Base-by-base conservation (phyloP, 2,888 invertebrate genomes). In the Eueremaeus valkanovi region DNA sequence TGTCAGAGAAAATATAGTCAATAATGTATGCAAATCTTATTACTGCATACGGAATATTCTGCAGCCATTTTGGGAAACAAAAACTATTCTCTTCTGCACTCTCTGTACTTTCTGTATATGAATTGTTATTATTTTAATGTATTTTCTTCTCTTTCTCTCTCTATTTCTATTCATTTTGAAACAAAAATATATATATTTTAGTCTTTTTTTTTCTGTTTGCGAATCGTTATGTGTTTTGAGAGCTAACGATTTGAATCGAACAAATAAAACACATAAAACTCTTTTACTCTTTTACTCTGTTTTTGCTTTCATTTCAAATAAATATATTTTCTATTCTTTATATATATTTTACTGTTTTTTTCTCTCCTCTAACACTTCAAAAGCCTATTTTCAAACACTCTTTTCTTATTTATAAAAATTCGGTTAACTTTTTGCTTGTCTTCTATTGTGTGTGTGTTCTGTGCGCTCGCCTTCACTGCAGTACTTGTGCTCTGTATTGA, bases 51-150 rank as follows among this genome's bases (percentile, higher is more conserved):
- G 51, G n/a, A 11, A 5, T n/a, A 51, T 51, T 51, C 21, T 16
- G n/a, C n/a, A 51, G 51, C 51, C 51, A 51, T 51, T 51, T 51
- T 51, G 51, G 21, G n/a, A 51, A n/a, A n/a, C 21, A 45, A n/a
- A n/a, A 36, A 36, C n/a, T 51, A 51, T 51, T 51, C 51, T n/a
- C n/a, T n/a, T n/a, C n/a, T n/a, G n/a, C n/a, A n/a, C n/a, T n/a
- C n/a, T n/a, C n/a, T n/a, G n/a, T n/a, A n/a, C n/a, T n/a, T n/a
- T n/a, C n/a, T n/a, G n/a, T n/a, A 51, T 51, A 51, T 1, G 21
- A 51, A 51, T 51, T 16, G 51, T 51, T 51, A 51, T 51, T 51
- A 51, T 51, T 51, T 51, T 51, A 51, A 51, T 51, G 51, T 51
- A 5, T 51, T 51, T 51, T 11, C 11, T 8, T 36, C 36, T 11